These are phyloP conservation scores for Autographa pulchrina DNA, from an alignment of 2,888 invertebrate genomes.

Conservation along the genomic window DNA sequence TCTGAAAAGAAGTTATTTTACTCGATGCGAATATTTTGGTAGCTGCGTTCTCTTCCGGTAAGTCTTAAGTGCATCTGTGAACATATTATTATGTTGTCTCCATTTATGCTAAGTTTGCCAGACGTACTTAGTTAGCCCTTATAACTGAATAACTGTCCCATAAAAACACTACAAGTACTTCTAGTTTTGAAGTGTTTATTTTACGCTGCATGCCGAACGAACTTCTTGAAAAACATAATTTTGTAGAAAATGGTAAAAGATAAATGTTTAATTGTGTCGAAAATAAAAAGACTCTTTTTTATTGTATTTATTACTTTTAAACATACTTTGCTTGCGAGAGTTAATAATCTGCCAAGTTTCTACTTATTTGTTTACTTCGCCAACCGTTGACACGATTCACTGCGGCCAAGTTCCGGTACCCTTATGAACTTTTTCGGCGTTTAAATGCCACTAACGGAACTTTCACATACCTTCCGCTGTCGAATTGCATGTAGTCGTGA, in stretches of 20 bases:
- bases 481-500: constrained; percentile 60
- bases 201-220: no score
- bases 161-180: no score
- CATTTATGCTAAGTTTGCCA: no score
- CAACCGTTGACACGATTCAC: constrained; percentile 73
- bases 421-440: constrained; percentile 75
- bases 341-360: constrained; percentile 69
- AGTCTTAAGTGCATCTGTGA: background rate
- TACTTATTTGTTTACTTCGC: constrained; percentile 77
- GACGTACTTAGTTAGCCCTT: no score
- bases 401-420: constrained; percentile 68
- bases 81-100: background rate
- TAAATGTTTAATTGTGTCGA: no score
- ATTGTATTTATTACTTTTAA: constrained; percentile 60
- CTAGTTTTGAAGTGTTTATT: no score
- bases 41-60: background rate
- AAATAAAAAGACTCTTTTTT: no score
- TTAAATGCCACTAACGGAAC: constrained; percentile 67
- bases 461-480: constrained; percentile 66
- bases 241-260: no score
- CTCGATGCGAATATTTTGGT: background rate
- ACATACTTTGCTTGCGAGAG: constrained; percentile 65
- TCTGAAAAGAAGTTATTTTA: background rate
- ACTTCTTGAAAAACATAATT: no score
- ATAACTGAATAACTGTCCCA: no score